These are phyloP conservation scores for Zaprionus lineosus DNA, from an alignment of 2,888 invertebrate species.

Conservation along the genomic window DNA sequence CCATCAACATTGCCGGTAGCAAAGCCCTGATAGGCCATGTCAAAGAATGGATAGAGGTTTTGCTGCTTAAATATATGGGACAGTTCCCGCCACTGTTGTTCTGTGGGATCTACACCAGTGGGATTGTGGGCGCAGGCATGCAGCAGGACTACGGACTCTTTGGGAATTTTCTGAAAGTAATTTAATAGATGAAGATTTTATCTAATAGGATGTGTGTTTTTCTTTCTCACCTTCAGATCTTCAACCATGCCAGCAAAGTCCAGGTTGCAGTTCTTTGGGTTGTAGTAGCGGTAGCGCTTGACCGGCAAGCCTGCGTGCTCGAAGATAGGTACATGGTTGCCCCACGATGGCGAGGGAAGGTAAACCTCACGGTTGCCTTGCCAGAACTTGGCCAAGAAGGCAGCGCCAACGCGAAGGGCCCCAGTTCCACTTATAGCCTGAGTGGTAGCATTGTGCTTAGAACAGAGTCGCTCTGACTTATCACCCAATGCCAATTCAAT, in stretches of 20 bases:
- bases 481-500: slow-evolving; percentile 95
- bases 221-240: slow-evolving; percentile 90
- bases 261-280: slow-evolving; percentile 95
- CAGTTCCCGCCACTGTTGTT: slow-evolving; percentile 94
- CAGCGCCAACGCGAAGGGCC: slow-evolving; percentile 95
- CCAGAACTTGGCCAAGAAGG: slow-evolving; percentile 92
- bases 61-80: slow-evolving; percentile 91
- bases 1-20: slow-evolving; percentile 93
- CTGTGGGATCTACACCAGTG: slow-evolving; percentile 95
- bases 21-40: slow-evolving; percentile 99
- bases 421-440: slow-evolving; percentile 99
- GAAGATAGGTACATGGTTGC: slow-evolving; percentile 98
- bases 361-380: slow-evolving; percentile 91
- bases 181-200: neutral
- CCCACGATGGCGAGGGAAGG: slow-evolving; percentile 97
- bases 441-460: slow-evolving; percentile 89
- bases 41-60: slow-evolving; percentile 95
- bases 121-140: slow-evolving; percentile 99
- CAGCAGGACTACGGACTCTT: slow-evolving; percentile 93
- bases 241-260: slow-evolving; percentile 94
- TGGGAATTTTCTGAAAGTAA: slow-evolving; percentile 92
- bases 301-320: slow-evolving; percentile 93
- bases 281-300: slow-evolving; percentile 96
- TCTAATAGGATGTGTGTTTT: neutral
- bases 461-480: slow-evolving; percentile 86